Percentiles rank a stretch among this genome's conserved stretches.
These are phyloP conservation scores for Athripsodes cinereus DNA, from an alignment of 2,888 invertebrate species.

Conservation along the genomic window DNA sequence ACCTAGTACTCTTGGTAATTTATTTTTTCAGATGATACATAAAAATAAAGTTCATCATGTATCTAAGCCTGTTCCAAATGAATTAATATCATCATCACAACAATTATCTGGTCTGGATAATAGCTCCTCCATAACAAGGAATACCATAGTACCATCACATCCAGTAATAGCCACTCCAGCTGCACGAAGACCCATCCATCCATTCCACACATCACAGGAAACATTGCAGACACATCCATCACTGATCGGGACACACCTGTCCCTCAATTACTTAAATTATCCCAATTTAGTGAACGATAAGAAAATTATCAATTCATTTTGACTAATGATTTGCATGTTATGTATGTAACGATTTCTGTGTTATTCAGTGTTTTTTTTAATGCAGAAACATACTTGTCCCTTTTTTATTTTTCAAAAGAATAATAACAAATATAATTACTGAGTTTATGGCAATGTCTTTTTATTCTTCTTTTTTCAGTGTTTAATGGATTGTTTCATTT, in stretches of 20 bases:
- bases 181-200: conserved; percentile 13
- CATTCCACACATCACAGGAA: conserved; percentile 9
- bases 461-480: too few species aligned
- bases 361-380: too few species aligned
- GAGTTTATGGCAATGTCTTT: too few species aligned
- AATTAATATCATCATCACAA: too few species aligned
- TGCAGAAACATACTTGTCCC: too few species aligned
- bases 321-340: too few species aligned
- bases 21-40: conserved; percentile 28
- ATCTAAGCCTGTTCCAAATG: conserved; percentile 23
- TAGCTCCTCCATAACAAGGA: background rate
- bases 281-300: background rate
- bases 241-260: conserved; percentile 12
- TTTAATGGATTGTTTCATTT: too few species aligned
- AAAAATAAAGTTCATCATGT: conserved; percentile 37
- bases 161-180: conserved; percentile 19
- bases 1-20: background rate
- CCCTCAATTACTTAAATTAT: conserved; percentile 14
- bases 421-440: too few species aligned
- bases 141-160: background rate
- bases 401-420: too few species aligned
- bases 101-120: background rate
- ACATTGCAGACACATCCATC: conserved; percentile 9
- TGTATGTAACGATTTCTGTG: too few species aligned
- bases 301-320: background rate